Evolutionary conservation across 2,888 invertebrate genomes (phyloP), one percentile per base, ranked within the genome.

Genomic region (Elegia similella): DNA sequence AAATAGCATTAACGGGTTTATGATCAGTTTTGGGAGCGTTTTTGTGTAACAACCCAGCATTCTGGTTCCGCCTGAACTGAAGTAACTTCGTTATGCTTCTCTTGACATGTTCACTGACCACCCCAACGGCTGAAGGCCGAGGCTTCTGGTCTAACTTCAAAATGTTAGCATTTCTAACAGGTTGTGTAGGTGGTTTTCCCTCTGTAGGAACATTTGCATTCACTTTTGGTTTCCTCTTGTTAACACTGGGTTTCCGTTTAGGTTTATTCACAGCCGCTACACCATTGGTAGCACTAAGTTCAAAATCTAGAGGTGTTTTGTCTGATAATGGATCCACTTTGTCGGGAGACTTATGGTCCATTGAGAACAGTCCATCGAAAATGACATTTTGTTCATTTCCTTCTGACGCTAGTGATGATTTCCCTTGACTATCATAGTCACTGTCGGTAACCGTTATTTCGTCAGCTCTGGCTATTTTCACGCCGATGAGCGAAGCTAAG

Each of bases 321-420:
- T 62, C 59, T 5, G 57, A 56, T 46, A 63, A 7, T 16, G 50
- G 56, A 15, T 64, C 62, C 5, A 13, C 47, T 46, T 65, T 77
- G 57, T 80, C 79, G 1, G 81, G 80, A 1, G 81, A 79, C 47
- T 76, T 83, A 42, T 85, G 84, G n/a, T 85, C 86, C 80, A 86
- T 85, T 23, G 80, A 78, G 59, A 76, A 86, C 12, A 82, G 62
- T 16, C 84, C 84, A 57, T 88, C 89, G 52, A 78, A 79, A 13
- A 82, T 54, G 1, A 86, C 78, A 42, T 78, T 70, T 3, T 72
- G 62, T 16, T 79, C 79, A 57, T 70, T 76, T 1, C 63, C 69
- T 59, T 80, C 82, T 0, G 81, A 77, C 42, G 70, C 65, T 12
- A 78, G 48, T 0, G 82, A 82, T 1, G 73, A 73, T 54, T 82